A percentile compares a stretch with the other conserved stretches of the same genome.
Conservation (phyloP, 2,888 invertebrate species). For the Himalopsyche kuldschensis region DNA sequence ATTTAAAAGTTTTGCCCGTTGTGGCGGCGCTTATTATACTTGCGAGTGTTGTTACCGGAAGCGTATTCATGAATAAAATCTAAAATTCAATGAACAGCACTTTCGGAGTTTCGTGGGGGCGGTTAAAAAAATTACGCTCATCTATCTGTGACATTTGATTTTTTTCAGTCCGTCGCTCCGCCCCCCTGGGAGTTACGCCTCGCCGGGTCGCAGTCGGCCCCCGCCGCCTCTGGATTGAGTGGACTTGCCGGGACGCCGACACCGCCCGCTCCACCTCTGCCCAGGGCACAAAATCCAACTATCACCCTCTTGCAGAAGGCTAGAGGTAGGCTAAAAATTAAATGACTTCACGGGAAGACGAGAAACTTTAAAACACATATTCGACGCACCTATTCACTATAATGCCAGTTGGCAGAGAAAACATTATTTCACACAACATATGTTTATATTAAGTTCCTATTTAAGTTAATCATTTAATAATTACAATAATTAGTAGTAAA, state of each 20-base stretch:
- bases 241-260: conserved; percentile 43
- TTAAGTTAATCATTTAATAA: too few relatives aligned
- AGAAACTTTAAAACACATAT: not conserved
- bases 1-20: too few relatives aligned
- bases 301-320: conserved; percentile 86
- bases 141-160: conserved; percentile 3
- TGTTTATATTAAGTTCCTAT: too few relatives aligned
- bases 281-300: conserved; percentile 83
- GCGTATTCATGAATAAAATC: not conserved
- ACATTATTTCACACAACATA: too few relatives aligned
- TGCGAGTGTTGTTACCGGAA: not conserved
- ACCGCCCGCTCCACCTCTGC: conserved; percentile 62
- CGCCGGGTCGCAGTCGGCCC: conserved; percentile 37
- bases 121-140: not conserved
- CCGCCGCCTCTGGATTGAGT: conserved; percentile 40
- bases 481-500: too few relatives aligned
- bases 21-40: not conserved
- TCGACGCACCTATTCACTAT: too few relatives aligned
- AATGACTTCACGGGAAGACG: not conserved
- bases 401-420: not conserved
- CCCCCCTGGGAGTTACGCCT: conserved; percentile 39
- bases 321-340: conserved; percentile 67
- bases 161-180: conserved; percentile 21
- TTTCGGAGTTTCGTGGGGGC: not conserved
- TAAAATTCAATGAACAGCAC: not conserved